Evolutionary conservation across 2,888 invertebrate species (phyloP).

Genomic region (Acanthosepion lycidas): DNA sequence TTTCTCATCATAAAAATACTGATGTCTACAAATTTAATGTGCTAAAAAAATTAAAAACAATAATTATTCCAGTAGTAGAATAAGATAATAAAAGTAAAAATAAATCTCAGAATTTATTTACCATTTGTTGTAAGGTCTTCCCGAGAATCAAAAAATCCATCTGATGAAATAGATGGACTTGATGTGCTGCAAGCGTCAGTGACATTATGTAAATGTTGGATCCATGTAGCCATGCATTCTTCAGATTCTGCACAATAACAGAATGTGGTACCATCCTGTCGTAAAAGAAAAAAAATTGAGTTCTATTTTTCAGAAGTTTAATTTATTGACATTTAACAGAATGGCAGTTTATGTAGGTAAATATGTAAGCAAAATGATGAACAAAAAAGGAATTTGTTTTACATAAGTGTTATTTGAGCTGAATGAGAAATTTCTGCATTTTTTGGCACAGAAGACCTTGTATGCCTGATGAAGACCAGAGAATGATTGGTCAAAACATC

Average conservation of each 20-base stretch:
- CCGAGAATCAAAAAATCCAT: conserved; percentile 33
- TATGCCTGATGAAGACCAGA: neutral
- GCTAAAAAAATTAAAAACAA: too few relatives aligned
- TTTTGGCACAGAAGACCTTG: neutral
- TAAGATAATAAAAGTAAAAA: neutral
- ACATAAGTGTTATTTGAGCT: neutral
- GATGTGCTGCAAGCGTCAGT: conserved; percentile 15
- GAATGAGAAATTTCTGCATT: neutral
- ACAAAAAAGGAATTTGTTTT: neutral
- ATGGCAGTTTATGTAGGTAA: neutral
- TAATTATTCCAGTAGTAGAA: too few relatives aligned
- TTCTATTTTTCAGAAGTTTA: neutral
- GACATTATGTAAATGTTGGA: conserved; percentile 24
- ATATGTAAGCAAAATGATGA: too few relatives aligned
- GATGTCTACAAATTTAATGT: too few relatives aligned
- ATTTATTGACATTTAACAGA: neutral
- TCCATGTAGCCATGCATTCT: neutral
- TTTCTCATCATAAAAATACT: too few relatives aligned
- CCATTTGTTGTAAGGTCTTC: conserved; percentile 34
- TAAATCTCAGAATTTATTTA: neutral
- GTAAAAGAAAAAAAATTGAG: neutral
- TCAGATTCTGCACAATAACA: neutral
- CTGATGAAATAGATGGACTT: conserved; percentile 33
- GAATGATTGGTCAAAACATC: neutral
- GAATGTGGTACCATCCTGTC: neutral